phyloP scores from a whole-genome alignment of 1,140 invertebrate species.

The Ceratina japonica region DNA sequence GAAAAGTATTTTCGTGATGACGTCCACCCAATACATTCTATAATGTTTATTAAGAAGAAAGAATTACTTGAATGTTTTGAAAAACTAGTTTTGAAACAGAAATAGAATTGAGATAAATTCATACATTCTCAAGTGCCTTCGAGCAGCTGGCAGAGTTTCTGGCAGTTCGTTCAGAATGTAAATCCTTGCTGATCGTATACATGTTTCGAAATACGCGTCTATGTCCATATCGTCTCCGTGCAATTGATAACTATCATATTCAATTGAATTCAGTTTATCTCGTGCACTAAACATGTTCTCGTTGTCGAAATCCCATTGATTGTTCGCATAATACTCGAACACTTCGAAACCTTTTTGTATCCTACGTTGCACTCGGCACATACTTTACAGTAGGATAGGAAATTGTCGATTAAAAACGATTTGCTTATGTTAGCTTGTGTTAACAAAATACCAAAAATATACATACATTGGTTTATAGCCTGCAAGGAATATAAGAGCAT shows the following conservation, averaged over 20 bases:
- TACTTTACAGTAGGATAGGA: slow-evolving; percentile 78
- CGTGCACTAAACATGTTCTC: slow-evolving; percentile 81
- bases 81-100: background rate
- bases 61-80: background rate
- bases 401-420: background rate
- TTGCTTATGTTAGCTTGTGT: no score
- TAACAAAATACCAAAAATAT: background rate
- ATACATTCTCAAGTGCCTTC: slow-evolving; percentile 88
- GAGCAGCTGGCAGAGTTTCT: slow-evolving; percentile 86
- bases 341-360: slow-evolving; percentile 91
- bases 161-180: slow-evolving; percentile 92
- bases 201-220: slow-evolving; percentile 86
- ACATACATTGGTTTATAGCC: slow-evolving; percentile 91
- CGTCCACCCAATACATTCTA: slow-evolving; percentile 84
- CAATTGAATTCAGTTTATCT: slow-evolving; percentile 82
- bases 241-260: slow-evolving; percentile 84
- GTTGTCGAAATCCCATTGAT: slow-evolving; percentile 90
- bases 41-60: slow-evolving; percentile 33
- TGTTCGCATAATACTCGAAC: slow-evolving; percentile 92
- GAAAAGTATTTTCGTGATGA: slow-evolving; percentile 78
- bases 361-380: slow-evolving; percentile 87
- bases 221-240: slow-evolving; percentile 87
- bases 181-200: slow-evolving; percentile 85
- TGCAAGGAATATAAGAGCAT: slow-evolving; percentile 85
- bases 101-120: slow-evolving; percentile 42